These are phyloP conservation scores for Trimorus sp. DNA, from an alignment of 2,888 invertebrate genomes.

Conservation along the genomic window DNA sequence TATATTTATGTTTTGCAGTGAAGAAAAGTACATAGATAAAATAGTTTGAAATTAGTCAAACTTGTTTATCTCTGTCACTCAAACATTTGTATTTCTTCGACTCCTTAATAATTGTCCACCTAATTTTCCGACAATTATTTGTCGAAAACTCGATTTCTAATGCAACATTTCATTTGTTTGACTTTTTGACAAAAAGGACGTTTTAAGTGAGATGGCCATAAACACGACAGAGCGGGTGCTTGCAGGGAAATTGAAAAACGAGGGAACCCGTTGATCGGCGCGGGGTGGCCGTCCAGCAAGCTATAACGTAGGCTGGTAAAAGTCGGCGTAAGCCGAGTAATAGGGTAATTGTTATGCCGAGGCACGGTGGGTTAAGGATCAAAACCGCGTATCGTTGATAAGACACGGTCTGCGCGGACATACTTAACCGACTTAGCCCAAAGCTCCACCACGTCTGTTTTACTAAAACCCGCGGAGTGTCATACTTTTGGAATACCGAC, in stretches of 20 bases:
- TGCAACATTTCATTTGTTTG: too few species aligned
- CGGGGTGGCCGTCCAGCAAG: slow-evolving; percentile 25
- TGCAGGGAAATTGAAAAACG: slow-evolving; percentile 41
- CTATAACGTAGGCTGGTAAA: slow-evolving; percentile 64
- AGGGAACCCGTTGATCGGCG: slow-evolving; percentile 16
- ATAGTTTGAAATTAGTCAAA: too few species aligned
- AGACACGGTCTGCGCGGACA: slow-evolving; percentile 78
- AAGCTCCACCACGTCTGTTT: slow-evolving; percentile 62
- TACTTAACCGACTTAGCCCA: slow-evolving; percentile 79
- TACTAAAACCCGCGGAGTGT: slow-evolving; percentile 49
- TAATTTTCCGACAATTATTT: too few species aligned
- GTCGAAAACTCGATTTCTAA: too few species aligned
- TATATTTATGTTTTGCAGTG: too few species aligned
- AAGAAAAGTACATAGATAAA: too few species aligned
- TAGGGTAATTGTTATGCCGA: slow-evolving; percentile 81
- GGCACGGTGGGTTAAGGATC: slow-evolving; percentile 80
- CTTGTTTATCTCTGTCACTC: too few species aligned
- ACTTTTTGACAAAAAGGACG: too few species aligned
- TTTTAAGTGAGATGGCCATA: too few species aligned
- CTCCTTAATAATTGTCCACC: too few species aligned
- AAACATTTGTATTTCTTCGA: too few species aligned
- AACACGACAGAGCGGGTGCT: too few species aligned
- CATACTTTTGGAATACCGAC: slow-evolving; percentile 44
- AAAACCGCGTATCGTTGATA: slow-evolving; percentile 79
- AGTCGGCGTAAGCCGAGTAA: slow-evolving; percentile 72